Conservation (phyloP, 2,113 vertebrate species). For the Onychostoma macrolepis region DNA sequence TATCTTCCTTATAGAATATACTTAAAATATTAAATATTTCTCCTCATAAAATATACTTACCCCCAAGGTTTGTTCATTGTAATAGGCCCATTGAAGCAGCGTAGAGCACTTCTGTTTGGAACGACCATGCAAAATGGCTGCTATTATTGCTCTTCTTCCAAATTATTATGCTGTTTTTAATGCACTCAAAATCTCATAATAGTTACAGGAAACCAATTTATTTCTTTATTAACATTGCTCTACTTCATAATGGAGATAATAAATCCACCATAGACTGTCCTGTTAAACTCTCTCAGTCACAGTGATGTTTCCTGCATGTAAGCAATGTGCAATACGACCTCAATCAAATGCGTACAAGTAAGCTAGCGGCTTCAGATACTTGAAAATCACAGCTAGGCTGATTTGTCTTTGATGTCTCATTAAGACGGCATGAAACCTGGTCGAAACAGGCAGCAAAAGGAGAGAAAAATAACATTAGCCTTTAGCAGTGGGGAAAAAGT, state of each 20-base stretch:
- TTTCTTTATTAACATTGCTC: neutral
- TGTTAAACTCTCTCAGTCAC: neutral
- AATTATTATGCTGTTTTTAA: neutral
- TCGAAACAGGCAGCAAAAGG: slow-evolving; percentile 28
- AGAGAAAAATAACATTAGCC: slow-evolving; percentile 69
- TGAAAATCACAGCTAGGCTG: slow-evolving; percentile 61
- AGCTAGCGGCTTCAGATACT: slow-evolving; percentile 46
- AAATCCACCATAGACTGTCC: neutral
- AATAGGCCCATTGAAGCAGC: neutral
- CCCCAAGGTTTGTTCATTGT: neutral
- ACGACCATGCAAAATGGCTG: neutral
- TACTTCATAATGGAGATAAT: neutral
- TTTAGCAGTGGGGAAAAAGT: slow-evolving; percentile 60
- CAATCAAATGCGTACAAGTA: neutral
- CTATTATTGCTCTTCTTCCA: neutral
- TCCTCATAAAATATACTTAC: too few relatives aligned
- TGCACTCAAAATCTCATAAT: neutral
- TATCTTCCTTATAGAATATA: too few relatives aligned
- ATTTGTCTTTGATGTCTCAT: slow-evolving; percentile 68
- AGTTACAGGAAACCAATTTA: neutral
- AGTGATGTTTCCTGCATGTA: neutral
- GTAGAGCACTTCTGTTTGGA: neutral
- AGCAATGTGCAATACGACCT: neutral
- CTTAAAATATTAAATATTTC: too few relatives aligned
- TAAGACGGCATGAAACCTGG: slow-evolving; percentile 57